Evolutionary conservation across 2,888 invertebrate species (phyloP), one percentile per base, ranked within the genome.

Genomic region (Chydorus sphaericus): DNA sequence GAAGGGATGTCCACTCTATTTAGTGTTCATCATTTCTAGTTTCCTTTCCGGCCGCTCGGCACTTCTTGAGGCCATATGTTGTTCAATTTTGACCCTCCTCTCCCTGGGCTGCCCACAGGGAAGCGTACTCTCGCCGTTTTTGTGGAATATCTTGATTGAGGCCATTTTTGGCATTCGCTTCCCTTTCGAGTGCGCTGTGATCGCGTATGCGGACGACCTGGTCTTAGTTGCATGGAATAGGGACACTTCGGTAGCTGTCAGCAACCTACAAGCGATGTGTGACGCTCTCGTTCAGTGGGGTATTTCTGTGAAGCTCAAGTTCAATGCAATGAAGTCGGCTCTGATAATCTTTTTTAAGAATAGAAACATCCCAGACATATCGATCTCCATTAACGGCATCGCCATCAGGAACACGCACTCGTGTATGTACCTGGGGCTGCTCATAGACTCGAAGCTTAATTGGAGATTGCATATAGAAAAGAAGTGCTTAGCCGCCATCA

Each of bases 111-210:
- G 51, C 31, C 51, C 51, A 29, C 51, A 51, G 31, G 33, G 51
- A 16, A 30, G 51, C n/a, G 51, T 51, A n/a, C 31, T 51, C 8
- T 51, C 51, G n/a, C 51, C 51, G 16, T 51, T 51, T 20, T 39
- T 39, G 39, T 39, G 39, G 39, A 39, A 20, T 23, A 39, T 39
- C 39, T 23, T 39, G 39, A 23, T 11, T 14, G 36, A 36, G 16
- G 36, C 14, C n/a, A 14, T 36, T 16, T n/a, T 36, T n/a, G 16
- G 36, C 4, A 36, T 36, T 14, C 16, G n/a, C n/a, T 36, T n/a
- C 16, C 36, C 36, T 36, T 36, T 36, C 36, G n/a, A 14, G n/a
- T 36, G 16, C 16, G 16, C 14, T n/a, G 16, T 36, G 16, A 36
- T 36, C 20, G 38, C 18, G 18, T 38, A 38, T 8, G 38, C 38